Percentiles rank a stretch among this genome's conserved stretches.
Evolutionary conservation across 2,888 invertebrate species (phyloP).

Genomic region (Lycia hirtaria): DNA sequence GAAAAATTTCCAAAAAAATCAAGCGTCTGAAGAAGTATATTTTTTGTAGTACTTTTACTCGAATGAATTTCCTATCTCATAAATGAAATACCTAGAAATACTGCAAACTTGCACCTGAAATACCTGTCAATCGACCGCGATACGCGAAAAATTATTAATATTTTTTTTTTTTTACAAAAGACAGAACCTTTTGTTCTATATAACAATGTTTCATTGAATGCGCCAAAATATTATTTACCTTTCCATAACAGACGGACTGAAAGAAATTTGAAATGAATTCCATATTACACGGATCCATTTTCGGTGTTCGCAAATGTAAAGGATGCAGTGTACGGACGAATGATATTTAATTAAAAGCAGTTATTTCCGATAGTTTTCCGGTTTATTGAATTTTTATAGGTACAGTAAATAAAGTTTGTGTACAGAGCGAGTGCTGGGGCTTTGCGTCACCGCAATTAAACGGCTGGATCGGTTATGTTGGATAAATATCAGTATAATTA

Average conservation of each 20-base stretch:
- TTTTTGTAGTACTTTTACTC: too few relatives aligned
- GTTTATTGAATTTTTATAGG: constrained; percentile 76
- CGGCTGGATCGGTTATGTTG: constrained; percentile 36
- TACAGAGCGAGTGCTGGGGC: constrained; percentile 51
- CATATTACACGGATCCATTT: constrained; percentile 25
- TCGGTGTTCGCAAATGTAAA: constrained; percentile 25
- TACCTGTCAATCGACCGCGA: neutral
- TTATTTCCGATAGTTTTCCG: constrained; percentile 77
- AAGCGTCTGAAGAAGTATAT: too few relatives aligned
- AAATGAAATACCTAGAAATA: too few relatives aligned
- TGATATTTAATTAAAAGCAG: constrained; percentile 74
- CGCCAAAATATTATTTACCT: constrained; percentile 14
- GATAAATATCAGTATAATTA: constrained; percentile 48
- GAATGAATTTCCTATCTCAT: too few relatives aligned
- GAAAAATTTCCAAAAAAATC: too few relatives aligned
- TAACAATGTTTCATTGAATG: constrained; percentile 10
- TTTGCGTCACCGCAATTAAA: constrained; percentile 49
- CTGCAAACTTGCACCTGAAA: too few relatives aligned
- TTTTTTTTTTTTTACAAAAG: neutral
- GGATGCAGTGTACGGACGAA: constrained; percentile 38
- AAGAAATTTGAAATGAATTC: constrained; percentile 16
- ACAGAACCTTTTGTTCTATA: constrained; percentile 11
- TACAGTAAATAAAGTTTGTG: constrained; percentile 72
- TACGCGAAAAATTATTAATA: neutral
- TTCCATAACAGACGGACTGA: constrained; percentile 8